Evolutionary conservation across 2,888 invertebrate genomes (phyloP).

Genomic region (Trachelus stipa): DNA sequence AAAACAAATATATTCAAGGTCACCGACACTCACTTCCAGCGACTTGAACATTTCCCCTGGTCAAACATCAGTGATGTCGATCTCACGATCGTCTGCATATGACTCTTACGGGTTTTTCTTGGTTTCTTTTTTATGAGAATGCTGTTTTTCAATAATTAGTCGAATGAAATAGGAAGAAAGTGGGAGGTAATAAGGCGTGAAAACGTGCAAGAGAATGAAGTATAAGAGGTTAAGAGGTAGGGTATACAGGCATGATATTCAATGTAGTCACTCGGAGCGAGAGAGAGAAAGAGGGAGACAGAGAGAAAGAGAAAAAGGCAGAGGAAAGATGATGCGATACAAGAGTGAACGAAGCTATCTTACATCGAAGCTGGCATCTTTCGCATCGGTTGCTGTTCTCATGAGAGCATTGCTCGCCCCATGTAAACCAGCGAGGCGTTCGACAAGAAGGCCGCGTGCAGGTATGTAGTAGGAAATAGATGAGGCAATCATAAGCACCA

Average conservation of each 20-base stretch:
- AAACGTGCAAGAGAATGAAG: not conserved
- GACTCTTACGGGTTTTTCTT: not conserved
- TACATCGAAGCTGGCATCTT: slow-evolving; percentile 39
- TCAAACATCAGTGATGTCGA: not conserved
- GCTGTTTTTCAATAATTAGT: not conserved
- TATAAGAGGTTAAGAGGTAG: not conserved
- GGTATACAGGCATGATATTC: not conserved
- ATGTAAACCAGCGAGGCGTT: not conserved
- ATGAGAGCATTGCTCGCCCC: not conserved
- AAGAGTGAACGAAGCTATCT: slow-evolving; percentile 44
- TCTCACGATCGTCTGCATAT: not conserved
- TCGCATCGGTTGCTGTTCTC: slow-evolving; percentile 9
- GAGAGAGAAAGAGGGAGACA: too few relatives aligned
- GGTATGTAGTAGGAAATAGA: not conserved
- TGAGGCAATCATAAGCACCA: not conserved
- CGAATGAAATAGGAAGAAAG: not conserved
- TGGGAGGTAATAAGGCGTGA: not conserved
- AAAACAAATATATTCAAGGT: not conserved
- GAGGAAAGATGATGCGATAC: slow-evolving; percentile 43
- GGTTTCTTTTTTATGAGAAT: not conserved
- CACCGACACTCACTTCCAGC: not conserved
- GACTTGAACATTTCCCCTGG: not conserved
- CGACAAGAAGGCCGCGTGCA: not conserved
- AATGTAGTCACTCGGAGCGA: not conserved
- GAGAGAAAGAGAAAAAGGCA: not conserved